Conservation (phyloP, 2,113 vertebrate genomes). For the Planiliza haematocheilus region DNA sequence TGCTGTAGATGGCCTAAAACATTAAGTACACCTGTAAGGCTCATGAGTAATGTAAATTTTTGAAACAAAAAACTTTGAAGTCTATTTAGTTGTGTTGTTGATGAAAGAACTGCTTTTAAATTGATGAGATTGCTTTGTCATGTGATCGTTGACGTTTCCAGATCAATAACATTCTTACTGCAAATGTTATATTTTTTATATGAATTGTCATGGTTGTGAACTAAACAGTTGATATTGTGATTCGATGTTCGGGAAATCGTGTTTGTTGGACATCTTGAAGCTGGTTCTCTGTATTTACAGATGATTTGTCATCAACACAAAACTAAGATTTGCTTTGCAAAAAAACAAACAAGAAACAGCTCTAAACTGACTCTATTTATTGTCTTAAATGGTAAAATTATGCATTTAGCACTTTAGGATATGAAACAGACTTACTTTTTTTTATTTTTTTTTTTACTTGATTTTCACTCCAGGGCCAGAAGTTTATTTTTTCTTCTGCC, state of each 20-base stretch:
- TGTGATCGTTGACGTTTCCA: not conserved
- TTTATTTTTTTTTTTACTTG: too few species aligned
- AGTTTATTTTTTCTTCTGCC: too few species aligned
- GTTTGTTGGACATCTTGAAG: not conserved
- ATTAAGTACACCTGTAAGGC: not conserved
- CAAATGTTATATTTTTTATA: conserved; percentile 56
- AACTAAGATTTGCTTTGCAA: conserved; percentile 16
- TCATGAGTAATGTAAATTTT: not conserved
- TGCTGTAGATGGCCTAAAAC: not conserved
- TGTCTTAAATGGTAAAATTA: not conserved
- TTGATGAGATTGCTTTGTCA: not conserved
- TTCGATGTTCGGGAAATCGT: not conserved
- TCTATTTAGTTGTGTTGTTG: not conserved
- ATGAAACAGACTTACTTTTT: too few species aligned
- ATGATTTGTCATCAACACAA: conserved; percentile 2
- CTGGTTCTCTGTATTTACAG: not conserved
- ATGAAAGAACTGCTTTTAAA: not conserved
- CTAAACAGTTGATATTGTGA: not conserved
- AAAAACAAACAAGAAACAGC: not conserved
- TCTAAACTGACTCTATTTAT: not conserved
- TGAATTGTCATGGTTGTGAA: conserved; percentile 37
- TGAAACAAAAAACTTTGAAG: not conserved
- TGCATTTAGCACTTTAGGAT: conserved; percentile 20
- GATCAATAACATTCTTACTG: conserved; percentile 16
- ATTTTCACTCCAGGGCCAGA: too few species aligned